Percentiles rank a stretch among this genome's conserved stretches.
Conservation (phyloP, 2,113 vertebrate genomes). For the Callipepla californica region DNA sequence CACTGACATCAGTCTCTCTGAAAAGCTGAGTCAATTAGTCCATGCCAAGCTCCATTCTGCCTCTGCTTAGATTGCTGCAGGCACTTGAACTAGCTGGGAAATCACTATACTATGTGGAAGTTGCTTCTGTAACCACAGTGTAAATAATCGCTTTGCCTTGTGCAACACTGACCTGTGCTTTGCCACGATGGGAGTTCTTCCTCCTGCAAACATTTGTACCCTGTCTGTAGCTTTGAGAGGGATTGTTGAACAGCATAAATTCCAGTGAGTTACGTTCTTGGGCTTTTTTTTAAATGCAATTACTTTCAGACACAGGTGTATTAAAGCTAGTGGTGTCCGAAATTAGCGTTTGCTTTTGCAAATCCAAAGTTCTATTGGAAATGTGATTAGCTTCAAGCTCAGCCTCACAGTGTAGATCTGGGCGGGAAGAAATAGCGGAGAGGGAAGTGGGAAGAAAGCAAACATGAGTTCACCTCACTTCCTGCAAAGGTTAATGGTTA, state of each 20-base stretch:
- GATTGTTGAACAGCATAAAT: background rate
- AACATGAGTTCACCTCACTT: background rate
- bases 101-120: background rate
- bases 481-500: background rate
- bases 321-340: background rate
- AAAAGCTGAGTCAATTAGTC: constrained; percentile 9
- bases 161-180: background rate
- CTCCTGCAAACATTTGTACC: background rate
- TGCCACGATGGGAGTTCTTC: background rate
- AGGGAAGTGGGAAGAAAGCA: background rate
- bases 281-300: background rate
- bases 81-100: background rate
- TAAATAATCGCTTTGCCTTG: background rate
- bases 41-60: background rate
- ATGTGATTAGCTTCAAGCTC: background rate
- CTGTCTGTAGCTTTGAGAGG: background rate
- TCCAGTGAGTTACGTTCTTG: background rate
- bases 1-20: background rate
- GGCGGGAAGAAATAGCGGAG: background rate
- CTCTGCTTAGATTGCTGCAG: background rate
- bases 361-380: background rate
- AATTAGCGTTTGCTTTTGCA: background rate
- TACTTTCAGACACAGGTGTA: background rate
- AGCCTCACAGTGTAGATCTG: background rate
- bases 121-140: background rate